These are phyloP conservation scores for Hydrotaea cyrtoneurina DNA, from an alignment of 2,888 invertebrate species.

Conservation along the genomic window DNA sequence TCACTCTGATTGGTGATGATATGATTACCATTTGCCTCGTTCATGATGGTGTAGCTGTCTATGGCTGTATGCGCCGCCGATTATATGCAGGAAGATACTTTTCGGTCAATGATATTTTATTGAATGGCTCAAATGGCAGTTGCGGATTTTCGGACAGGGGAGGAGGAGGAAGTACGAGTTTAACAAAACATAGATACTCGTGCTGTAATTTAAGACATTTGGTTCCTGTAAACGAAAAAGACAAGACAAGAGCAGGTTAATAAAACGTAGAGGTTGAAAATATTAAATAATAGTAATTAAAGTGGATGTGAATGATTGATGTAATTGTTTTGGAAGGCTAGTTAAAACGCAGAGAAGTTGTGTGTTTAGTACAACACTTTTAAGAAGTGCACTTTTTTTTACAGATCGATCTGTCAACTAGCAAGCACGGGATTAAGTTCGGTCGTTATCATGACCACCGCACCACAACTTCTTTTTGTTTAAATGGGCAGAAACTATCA, in stretches of 20 bases:
- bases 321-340: too few species aligned
- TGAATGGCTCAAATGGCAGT: conserved; percentile 28
- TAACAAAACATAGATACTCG: conserved; percentile 21
- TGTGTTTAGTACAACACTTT: too few species aligned
- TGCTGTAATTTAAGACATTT: conserved; percentile 58
- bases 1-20: conserved; percentile 59
- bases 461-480: too few species aligned
- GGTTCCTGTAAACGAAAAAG: conserved; percentile 45
- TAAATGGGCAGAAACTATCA: too few species aligned
- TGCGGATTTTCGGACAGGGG: conserved; percentile 1
- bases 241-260: conserved; percentile 18
- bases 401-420: too few species aligned
- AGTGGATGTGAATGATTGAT: background rate
- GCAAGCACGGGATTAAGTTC: too few species aligned
- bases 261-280: background rate
- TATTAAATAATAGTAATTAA: background rate
- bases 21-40: conserved; percentile 63
- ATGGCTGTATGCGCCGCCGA: background rate
- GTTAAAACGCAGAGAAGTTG: too few species aligned
- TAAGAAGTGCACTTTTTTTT: too few species aligned
- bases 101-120: conserved; percentile 49
- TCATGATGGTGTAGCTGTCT: conserved; percentile 48
- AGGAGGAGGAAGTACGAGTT: conserved; percentile 9
- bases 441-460: too few species aligned
- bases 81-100: conserved; percentile 54